These are phyloP conservation scores for Cecidostiba fungosa DNA, from an alignment of 2,888 invertebrate species.

Conservation along the genomic window DNA sequence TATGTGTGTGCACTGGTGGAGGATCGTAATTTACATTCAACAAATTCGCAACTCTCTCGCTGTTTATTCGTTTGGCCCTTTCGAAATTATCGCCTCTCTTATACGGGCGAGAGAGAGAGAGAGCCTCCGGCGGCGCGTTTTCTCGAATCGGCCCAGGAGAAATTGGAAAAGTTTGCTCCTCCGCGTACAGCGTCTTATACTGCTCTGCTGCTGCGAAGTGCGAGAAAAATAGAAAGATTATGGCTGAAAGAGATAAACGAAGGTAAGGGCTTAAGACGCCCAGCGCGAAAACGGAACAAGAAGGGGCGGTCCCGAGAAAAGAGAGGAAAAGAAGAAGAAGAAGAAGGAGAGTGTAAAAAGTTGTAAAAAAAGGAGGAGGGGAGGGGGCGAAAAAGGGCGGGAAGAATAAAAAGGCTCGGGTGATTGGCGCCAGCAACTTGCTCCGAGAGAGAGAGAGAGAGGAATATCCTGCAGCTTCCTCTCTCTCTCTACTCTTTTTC, in stretches of 20 bases:
- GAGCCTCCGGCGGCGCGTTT: too few relatives aligned
- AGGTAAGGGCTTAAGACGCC: constrained; percentile 59
- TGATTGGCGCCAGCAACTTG: constrained; percentile 52
- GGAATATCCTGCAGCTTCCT: constrained; percentile 20
- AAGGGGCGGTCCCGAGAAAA: constrained; percentile 8
- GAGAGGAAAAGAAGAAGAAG: constrained; percentile 28
- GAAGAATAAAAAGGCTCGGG: constrained; percentile 38
- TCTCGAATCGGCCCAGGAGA: constrained; percentile 68
- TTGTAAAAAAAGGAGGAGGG: neutral
- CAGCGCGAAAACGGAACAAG: constrained; percentile 40
- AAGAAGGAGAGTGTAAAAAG: constrained; percentile 3
- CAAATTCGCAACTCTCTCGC: neutral
- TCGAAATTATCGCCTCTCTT: neutral
- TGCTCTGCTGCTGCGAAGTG: constrained; percentile 21
- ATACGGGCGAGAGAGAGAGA: too few relatives aligned
- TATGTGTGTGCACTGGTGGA: neutral
- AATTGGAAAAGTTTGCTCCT: constrained; percentile 73
- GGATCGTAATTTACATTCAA: constrained; percentile 35
- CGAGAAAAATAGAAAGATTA: constrained; percentile 64
- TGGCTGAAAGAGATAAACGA: constrained; percentile 64
- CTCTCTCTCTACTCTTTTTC: neutral
- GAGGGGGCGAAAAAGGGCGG: constrained; percentile 39
- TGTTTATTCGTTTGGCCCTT: constrained; percentile 4
- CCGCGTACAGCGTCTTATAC: constrained; percentile 30
- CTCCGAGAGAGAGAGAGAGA: too few relatives aligned